These are phyloP conservation scores for Lypha dubia DNA, from an alignment of 2,888 invertebrate genomes.

Conservation along the genomic window DNA sequence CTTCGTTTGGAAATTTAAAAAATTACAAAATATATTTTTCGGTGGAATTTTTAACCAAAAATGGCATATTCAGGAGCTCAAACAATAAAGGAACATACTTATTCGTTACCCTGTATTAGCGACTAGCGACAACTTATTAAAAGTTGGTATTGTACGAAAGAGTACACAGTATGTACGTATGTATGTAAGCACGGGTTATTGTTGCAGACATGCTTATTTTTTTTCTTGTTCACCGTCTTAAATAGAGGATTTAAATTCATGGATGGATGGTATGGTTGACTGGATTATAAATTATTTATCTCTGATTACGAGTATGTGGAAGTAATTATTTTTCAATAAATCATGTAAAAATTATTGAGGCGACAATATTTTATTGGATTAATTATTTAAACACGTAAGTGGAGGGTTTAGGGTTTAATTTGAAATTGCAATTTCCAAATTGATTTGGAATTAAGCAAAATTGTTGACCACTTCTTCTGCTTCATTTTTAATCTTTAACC, in stretches of 20 bases:
- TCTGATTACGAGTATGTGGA: constrained; percentile 51
- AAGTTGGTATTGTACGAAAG: neutral
- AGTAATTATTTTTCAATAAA: constrained; percentile 65
- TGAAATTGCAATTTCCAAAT: too few relatives aligned
- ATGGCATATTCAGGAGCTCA: too few relatives aligned
- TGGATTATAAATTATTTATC: constrained; percentile 54
- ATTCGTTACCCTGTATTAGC: too few relatives aligned
- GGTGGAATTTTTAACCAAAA: too few relatives aligned
- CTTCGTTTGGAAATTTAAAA: too few relatives aligned
- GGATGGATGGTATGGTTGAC: neutral
- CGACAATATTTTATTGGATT: neutral
- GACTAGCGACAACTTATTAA: constrained; percentile 14
- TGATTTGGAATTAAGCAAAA: too few relatives aligned
- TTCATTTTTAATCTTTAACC: too few relatives aligned
- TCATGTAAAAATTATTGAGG: constrained; percentile 49
- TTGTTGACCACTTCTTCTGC: too few relatives aligned
- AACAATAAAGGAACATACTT: too few relatives aligned
- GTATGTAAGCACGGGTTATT: too few relatives aligned
- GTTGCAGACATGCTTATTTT: too few relatives aligned
- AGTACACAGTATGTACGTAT: neutral
- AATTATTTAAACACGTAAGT: neutral
- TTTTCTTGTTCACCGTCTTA: neutral
- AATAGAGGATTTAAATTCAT: constrained; percentile 8
- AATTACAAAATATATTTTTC: too few relatives aligned
- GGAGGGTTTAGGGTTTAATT: neutral